A percentile compares a stretch with the other conserved stretches of the same genome.
phyloP scores from a whole-genome alignment of 2,888 invertebrate genomes.

The Gari tellinella region DNA sequence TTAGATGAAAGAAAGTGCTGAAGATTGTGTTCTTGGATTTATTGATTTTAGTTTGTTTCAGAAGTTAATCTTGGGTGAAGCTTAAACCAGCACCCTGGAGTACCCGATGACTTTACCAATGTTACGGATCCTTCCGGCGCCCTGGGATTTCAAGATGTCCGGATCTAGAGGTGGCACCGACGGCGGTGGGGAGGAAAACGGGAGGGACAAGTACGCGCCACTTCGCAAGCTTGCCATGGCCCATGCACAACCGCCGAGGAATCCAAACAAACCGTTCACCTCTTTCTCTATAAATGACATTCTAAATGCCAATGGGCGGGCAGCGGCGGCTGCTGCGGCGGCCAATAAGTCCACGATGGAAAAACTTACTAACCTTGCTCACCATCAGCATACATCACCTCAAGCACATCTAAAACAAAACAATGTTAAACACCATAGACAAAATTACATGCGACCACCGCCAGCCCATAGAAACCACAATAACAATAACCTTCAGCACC shows the following conservation, averaged over 20 bases:
- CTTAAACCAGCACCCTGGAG: slow-evolving; percentile 21
- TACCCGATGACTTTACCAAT: slow-evolving; percentile 48
- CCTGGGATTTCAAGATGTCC: slow-evolving; percentile 62
- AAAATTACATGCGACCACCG: not conserved
- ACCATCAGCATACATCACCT: slow-evolving; percentile 1
- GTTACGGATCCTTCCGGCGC: slow-evolving; percentile 53
- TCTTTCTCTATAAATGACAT: slow-evolving; percentile 80
- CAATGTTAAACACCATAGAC: not conserved
- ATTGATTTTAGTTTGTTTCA: no score
- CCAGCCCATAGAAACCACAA: not conserved
- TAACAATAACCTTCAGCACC: slow-evolving; percentile 1
- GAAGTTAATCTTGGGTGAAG: no score
- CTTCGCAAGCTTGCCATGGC: slow-evolving; percentile 76
- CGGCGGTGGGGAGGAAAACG: slow-evolving; percentile 23
- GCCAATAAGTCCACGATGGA: slow-evolving; percentile 2
- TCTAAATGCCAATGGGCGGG: slow-evolving; percentile 56
- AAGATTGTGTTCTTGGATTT: no score
- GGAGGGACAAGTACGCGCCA: slow-evolving; percentile 73
- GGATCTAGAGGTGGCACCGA: slow-evolving; percentile 25
- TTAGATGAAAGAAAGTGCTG: no score
- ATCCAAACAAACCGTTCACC: slow-evolving; percentile 78
- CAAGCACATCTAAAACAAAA: not conserved
- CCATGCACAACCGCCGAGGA: slow-evolving; percentile 74
- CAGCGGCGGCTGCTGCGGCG: not conserved
- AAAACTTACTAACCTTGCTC: slow-evolving; percentile 8